Conservation (phyloP, 1,140 invertebrate genomes). For the Neomicropteryx cornuta region DNA sequence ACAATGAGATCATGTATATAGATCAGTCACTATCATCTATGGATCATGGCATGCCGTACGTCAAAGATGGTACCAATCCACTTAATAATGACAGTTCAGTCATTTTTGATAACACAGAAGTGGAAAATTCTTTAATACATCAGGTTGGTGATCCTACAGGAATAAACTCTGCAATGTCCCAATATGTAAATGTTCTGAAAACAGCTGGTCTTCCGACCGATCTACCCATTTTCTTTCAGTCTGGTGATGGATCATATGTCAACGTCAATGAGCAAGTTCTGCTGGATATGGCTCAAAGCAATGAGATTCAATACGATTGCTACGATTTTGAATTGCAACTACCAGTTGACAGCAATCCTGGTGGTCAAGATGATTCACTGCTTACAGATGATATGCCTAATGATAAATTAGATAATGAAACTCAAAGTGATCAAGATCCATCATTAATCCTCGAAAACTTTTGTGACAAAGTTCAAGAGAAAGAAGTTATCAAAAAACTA, state of each 20-base stretch:
- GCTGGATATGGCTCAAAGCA: constrained; percentile 41
- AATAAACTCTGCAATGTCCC: constrained; percentile 30
- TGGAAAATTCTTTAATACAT: no score
- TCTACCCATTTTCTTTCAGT: constrained; percentile 41
- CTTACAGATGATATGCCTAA: no score
- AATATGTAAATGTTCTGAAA: constrained; percentile 41
- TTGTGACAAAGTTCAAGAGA: no score
- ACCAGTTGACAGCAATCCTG: no score
- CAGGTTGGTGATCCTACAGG: constrained; percentile 14
- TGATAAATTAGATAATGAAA: no score
- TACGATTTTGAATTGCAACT: no score
- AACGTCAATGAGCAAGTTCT: constrained; percentile 44
- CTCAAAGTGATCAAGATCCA: no score
- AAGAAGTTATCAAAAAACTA: no score
- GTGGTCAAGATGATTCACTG: no score
- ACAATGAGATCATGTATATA: constrained; percentile 32
- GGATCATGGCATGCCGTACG: constrained; percentile 21
- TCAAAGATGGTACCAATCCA: constrained; percentile 21
- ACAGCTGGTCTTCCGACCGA: constrained; percentile 41
- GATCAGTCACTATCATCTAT: constrained; percentile 26
- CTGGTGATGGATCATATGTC: constrained; percentile 42
- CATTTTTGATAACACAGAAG: no score
- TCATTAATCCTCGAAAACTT: no score
- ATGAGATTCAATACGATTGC: constrained; percentile 41
- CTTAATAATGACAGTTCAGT: no score